Percentiles rank a stretch among this genome's conserved stretches.
Conservation (phyloP, 2,888 invertebrate species). For the Volucella bombylans region DNA sequence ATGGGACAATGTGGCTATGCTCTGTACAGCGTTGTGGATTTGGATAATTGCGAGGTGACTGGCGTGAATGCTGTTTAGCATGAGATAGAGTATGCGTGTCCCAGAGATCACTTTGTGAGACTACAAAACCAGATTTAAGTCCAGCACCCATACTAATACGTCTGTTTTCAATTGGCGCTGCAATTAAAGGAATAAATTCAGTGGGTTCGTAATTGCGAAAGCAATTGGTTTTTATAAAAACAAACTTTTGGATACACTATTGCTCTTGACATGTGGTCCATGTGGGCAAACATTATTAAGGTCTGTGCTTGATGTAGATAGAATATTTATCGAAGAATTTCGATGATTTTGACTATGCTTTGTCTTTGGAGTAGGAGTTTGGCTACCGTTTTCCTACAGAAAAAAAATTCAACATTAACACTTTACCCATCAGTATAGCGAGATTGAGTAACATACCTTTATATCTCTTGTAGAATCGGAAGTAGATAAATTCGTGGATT, state of each 20-base stretch:
- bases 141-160: constrained; percentile 81
- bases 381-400: constrained; percentile 78
- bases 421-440: background rate
- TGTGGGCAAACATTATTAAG: constrained; percentile 81
- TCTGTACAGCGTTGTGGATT: constrained; percentile 82
- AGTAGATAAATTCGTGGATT: constrained; percentile 76
- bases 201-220: background rate
- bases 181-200: constrained; percentile 20
- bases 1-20: constrained; percentile 81
- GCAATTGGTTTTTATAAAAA: constrained; percentile 5
- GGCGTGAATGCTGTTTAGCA: constrained; percentile 82
- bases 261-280: constrained; percentile 79
- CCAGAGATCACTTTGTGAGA: constrained; percentile 87
- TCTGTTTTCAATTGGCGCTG: constrained; percentile 79
- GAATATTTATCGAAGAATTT: constrained; percentile 80
- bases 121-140: constrained; percentile 85
- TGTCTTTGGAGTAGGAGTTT: constrained; percentile 79
- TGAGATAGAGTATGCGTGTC: constrained; percentile 86
- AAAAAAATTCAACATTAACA: background rate
- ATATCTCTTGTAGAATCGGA: constrained; percentile 74
- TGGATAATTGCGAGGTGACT: constrained; percentile 82
- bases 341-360: constrained; percentile 80
- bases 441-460: constrained; percentile 66
- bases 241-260: constrained; percentile 79
- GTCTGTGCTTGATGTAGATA: constrained; percentile 81